phyloP scores from a whole-genome alignment of 2,888 invertebrate species.

The Cephus sareptanus region DNA sequence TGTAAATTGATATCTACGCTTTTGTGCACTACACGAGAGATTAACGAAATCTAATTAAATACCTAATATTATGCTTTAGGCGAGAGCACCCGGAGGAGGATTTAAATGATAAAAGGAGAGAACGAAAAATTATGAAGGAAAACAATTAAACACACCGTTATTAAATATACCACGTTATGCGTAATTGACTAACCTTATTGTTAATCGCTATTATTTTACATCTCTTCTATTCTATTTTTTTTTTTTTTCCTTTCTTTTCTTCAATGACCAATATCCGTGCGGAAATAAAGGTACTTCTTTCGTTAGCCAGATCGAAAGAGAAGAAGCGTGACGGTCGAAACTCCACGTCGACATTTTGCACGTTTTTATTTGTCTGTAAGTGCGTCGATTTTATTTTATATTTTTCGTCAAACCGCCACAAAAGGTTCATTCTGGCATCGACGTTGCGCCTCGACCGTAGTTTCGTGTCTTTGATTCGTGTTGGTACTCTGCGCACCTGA shows the following conservation, averaged over 20 bases:
- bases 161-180: slow-evolving; percentile 37
- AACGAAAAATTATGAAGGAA: slow-evolving; percentile 29
- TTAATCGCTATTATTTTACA: slow-evolving; percentile 32
- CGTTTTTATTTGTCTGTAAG: not conserved
- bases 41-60: slow-evolving; percentile 36
- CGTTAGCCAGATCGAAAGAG: not conserved
- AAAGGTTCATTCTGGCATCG: not conserved
- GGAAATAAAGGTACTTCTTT: not conserved
- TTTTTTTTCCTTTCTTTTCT: not conserved
- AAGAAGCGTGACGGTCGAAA: slow-evolving; percentile 4
- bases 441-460: not conserved
- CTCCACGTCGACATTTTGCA: not conserved
- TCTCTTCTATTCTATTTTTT: not conserved
- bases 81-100: slow-evolving; percentile 23
- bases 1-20: slow-evolving; percentile 41
- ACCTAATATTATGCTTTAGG: slow-evolving; percentile 38
- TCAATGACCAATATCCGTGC: not conserved
- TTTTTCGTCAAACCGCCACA: not conserved
- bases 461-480: not conserved
- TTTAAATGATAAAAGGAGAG: slow-evolving; percentile 15
- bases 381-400: not conserved
- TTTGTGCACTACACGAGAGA: slow-evolving; percentile 42
- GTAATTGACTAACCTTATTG: slow-evolving; percentile 38
- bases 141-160: slow-evolving; percentile 39
- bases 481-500: not conserved